These are phyloP conservation scores for Trichosurus vulpecula DNA, from an alignment of 2,797 vertebrate genomes.

Conservation along the genomic window DNA sequence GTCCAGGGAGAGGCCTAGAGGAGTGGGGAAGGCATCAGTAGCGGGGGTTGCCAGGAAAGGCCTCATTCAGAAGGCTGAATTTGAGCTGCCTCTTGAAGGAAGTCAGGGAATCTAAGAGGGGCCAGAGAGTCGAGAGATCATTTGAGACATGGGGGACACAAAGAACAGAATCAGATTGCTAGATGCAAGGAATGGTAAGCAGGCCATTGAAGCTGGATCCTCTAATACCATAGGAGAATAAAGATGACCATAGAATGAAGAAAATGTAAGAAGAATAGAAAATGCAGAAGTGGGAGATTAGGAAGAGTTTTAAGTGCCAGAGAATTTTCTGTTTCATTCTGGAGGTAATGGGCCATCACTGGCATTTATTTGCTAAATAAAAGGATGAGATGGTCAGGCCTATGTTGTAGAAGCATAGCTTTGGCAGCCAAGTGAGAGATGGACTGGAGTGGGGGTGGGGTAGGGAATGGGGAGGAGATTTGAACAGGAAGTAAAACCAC, in stretches of 20 bases:
- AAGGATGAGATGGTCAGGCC: neutral
- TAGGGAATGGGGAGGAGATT: neutral
- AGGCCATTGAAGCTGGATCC: neutral
- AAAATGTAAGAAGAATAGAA: neutral
- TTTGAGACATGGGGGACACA: neutral
- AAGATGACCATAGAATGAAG: neutral
- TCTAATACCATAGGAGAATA: neutral
- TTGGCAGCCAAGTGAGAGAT: neutral
- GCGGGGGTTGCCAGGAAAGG: neutral
- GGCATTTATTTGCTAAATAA: neutral
- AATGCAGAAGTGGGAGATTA: neutral
- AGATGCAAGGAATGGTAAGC: neutral
- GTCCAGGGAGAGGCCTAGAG: too few relatives aligned
- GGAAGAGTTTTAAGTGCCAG: neutral
- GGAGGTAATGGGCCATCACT: neutral
- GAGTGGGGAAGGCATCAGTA: neutral
- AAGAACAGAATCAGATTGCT: neutral
- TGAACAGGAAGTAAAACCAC: neutral
- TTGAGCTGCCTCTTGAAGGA: neutral
- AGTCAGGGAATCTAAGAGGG: neutral
- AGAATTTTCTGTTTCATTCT: neutral
- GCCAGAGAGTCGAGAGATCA: neutral
- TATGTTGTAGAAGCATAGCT: neutral
- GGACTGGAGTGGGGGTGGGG: neutral
- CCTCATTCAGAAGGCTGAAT: neutral